A percentile compares a stretch with the other conserved stretches of the same genome.
These are phyloP conservation scores for Pangasius macronema DNA, from an alignment of 2,797 vertebrate species.

Conservation along the genomic window DNA sequence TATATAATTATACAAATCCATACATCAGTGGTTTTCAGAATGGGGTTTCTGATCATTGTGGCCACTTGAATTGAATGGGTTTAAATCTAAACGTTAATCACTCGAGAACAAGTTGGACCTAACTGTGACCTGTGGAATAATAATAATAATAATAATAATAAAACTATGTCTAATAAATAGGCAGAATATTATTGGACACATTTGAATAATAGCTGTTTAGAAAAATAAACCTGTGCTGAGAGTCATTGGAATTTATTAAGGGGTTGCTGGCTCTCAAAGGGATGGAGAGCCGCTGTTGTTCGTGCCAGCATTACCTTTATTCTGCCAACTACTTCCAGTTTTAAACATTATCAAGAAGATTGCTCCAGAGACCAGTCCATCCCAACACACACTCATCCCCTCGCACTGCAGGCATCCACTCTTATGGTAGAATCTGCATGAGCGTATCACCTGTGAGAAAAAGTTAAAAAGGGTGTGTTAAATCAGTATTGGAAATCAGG, in stretches of 20 bases:
- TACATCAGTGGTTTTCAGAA: not conserved
- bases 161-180: not conserved
- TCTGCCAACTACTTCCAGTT: not conserved
- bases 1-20: not conserved
- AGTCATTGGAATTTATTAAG: not conserved
- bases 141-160: not conserved
- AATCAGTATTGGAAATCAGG: slow-evolving; percentile 16
- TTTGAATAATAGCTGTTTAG: not conserved
- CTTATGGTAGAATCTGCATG: not conserved
- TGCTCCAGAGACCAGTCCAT: not conserved
- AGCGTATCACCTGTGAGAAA: not conserved
- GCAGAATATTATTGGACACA: not conserved
- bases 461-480: not conserved
- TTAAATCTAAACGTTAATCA: not conserved
- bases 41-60: not conserved
- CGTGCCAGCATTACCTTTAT: not conserved
- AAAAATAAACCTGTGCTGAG: not conserved
- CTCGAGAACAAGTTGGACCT: not conserved
- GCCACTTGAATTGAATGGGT: not conserved
- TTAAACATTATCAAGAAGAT: not conserved
- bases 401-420: too few species aligned
- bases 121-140: not conserved
- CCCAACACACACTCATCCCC: not conserved
- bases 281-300: not conserved
- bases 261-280: too few species aligned